These are phyloP conservation scores for Cairina moschata DNA, from an alignment of 2,113 vertebrate genomes.

Conservation along the genomic window DNA sequence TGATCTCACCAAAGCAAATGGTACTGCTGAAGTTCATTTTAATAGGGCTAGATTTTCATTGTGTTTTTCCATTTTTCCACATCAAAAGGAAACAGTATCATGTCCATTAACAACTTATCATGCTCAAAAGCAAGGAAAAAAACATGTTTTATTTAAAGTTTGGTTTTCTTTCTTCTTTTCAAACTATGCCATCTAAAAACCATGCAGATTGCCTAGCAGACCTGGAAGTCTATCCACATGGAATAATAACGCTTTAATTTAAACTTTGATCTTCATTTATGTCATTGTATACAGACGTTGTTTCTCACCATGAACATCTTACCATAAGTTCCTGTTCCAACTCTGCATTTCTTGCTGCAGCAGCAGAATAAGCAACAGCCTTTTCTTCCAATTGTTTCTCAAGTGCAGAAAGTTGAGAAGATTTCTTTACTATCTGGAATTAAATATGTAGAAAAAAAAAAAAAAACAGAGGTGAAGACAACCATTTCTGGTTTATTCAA, in stretches of 20 bases:
- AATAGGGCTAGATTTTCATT: background rate
- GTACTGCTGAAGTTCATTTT: background rate
- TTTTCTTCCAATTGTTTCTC: constrained; percentile 95
- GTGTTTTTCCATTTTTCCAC: background rate
- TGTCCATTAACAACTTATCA: background rate
- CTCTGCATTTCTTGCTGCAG: constrained; percentile 82
- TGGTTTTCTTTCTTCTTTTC: background rate
- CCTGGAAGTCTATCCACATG: background rate
- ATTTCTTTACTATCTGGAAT: constrained; percentile 88
- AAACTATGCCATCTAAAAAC: background rate
- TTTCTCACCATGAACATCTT: constrained; percentile 43
- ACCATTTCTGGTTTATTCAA: background rate
- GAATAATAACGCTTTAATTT: background rate
- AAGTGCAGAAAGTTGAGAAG: constrained; percentile 80
- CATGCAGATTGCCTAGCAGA: background rate
- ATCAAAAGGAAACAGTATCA: background rate
- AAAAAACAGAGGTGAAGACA: background rate
- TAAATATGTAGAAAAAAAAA: background rate
- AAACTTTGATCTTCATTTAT: background rate
- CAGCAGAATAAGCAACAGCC: constrained; percentile 80
- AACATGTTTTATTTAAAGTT: background rate
- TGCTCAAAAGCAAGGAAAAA: background rate
- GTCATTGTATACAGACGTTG: background rate
- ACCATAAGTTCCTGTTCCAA: constrained; percentile 89
- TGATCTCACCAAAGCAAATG: background rate